Evolutionary conservation across 2,888 invertebrate species (phyloP).

Genomic region (Erynnis tages): DNA sequence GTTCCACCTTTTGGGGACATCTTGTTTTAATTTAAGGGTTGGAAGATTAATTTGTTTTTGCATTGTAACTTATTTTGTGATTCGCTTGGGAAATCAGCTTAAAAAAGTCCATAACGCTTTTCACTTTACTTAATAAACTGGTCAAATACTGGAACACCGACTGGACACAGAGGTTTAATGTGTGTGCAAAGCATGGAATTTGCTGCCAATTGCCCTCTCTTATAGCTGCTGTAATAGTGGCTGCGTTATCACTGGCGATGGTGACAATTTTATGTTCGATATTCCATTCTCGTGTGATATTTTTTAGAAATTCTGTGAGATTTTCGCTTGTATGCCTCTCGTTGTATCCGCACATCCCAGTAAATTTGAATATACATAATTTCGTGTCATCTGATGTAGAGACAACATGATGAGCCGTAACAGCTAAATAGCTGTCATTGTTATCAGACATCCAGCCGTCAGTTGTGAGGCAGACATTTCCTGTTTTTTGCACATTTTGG

Average conservation of each 20-base stretch:
- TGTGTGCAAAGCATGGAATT: constrained; percentile 37
- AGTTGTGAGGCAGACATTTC: not conserved
- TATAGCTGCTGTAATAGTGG: constrained; percentile 35
- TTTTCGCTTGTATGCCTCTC: constrained; percentile 10
- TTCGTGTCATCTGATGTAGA: not conserved
- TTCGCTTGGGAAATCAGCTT: no score
- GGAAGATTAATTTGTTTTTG: no score
- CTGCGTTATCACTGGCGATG: constrained; percentile 32
- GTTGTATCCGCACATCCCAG: constrained; percentile 3
- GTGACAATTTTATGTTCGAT: constrained; percentile 8
- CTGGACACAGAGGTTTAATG: constrained; percentile 33
- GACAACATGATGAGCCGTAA: constrained; percentile 11
- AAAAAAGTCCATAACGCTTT: no score
- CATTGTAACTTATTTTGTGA: no score
- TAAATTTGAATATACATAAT: constrained; percentile 1
- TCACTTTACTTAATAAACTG: not conserved
- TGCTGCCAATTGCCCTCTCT: constrained; percentile 30
- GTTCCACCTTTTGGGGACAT: no score
- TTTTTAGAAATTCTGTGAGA: not conserved
- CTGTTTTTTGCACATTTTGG: constrained; percentile 8
- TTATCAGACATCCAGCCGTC: not conserved
- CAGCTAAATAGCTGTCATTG: constrained; percentile 10
- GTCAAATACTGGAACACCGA: not conserved
- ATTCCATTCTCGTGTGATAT: constrained; percentile 1
- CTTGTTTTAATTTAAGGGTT: no score